These are phyloP conservation scores for Iselma pallidipennis DNA, from an alignment of 2,888 invertebrate genomes.

Conservation along the genomic window DNA sequence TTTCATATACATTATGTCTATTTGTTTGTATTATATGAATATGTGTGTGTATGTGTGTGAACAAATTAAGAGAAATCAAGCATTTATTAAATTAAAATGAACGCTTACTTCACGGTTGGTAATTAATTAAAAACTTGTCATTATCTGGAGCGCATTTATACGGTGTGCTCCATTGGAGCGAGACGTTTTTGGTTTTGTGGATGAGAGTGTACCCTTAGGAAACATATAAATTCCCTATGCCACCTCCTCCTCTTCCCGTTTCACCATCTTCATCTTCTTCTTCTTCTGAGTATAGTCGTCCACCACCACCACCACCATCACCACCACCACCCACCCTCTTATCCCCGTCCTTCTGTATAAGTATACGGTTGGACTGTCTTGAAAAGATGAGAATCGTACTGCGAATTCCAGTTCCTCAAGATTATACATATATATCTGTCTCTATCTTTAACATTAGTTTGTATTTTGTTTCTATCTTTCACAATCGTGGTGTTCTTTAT, in stretches of 20 bases:
- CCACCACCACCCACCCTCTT: constrained; percentile 17
- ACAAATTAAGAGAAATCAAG: constrained; percentile 34
- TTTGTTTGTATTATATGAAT: not conserved
- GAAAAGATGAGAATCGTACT: constrained; percentile 55
- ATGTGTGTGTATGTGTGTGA: constrained; percentile 14
- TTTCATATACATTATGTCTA: too few species aligned
- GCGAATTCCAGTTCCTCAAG: constrained; percentile 56
- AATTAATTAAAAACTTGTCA: constrained; percentile 52
- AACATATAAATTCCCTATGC: constrained; percentile 49
- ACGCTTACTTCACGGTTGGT: constrained; percentile 45
- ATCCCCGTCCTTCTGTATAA: constrained; percentile 42
- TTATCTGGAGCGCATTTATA: constrained; percentile 49
- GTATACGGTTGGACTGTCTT: constrained; percentile 55
- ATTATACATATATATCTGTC: constrained; percentile 43
- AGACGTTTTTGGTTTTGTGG: constrained; percentile 46
- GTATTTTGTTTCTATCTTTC: constrained; percentile 18
- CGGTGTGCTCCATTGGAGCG: constrained; percentile 45
- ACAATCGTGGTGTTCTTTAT: constrained; percentile 33
- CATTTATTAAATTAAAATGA: constrained; percentile 46
- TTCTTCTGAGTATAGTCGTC: not conserved
- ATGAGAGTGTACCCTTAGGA: constrained; percentile 52
- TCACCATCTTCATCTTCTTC: constrained; percentile 6
- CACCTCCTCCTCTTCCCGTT: constrained; percentile 7
- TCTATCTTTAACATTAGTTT: constrained; percentile 39
- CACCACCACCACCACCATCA: constrained; percentile 1